Evolutionary conservation across 2,888 invertebrate species (phyloP).

Genomic region (Metalampra italica): DNA sequence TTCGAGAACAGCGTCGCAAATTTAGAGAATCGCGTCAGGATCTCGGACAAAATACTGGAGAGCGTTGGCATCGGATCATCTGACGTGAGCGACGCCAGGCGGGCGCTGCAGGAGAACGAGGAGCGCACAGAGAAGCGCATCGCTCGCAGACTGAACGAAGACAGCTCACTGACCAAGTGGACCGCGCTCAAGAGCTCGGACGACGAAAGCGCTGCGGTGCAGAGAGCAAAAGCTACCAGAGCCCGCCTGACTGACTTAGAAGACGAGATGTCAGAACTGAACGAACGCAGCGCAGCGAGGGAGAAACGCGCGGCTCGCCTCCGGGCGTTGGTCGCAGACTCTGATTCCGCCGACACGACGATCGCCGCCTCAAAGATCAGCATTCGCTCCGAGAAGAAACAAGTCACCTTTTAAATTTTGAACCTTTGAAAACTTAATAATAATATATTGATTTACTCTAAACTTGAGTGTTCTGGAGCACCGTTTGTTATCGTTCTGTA

Average conservation of each 20-base stretch:
- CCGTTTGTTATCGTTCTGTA: no score
- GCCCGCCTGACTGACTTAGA: conserved; percentile 85
- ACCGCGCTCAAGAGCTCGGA: conserved; percentile 73
- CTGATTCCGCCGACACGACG: conserved; percentile 57
- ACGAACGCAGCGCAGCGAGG: conserved; percentile 82
- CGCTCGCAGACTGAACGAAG: conserved; percentile 61
- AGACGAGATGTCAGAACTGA: conserved; percentile 85
- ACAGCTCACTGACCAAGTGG: conserved; percentile 80
- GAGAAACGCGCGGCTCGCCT: conserved; percentile 85
- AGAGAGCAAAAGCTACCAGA: conserved; percentile 81
- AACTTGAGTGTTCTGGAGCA: no score
- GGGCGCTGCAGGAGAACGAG: conserved; percentile 68
- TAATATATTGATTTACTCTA: no score
- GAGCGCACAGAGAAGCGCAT: conserved; percentile 71
- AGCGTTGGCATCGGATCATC: conserved; percentile 80
- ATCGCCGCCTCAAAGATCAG: conserved; percentile 55
- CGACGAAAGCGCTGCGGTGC: conserved; percentile 78
- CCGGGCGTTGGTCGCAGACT: conserved; percentile 82
- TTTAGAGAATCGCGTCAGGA: conserved; percentile 77
- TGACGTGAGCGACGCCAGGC: conserved; percentile 67
- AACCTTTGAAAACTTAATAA: no score
- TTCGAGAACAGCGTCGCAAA: conserved; percentile 79
- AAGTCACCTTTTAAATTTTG: conserved; percentile 63
- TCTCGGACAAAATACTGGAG: conserved; percentile 82
- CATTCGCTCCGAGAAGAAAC: conserved; percentile 67